Percentiles rank a stretch among this genome's conserved stretches.
Conservation (phyloP, 2,888 invertebrate genomes). For the Hyposoter didymator region DNA sequence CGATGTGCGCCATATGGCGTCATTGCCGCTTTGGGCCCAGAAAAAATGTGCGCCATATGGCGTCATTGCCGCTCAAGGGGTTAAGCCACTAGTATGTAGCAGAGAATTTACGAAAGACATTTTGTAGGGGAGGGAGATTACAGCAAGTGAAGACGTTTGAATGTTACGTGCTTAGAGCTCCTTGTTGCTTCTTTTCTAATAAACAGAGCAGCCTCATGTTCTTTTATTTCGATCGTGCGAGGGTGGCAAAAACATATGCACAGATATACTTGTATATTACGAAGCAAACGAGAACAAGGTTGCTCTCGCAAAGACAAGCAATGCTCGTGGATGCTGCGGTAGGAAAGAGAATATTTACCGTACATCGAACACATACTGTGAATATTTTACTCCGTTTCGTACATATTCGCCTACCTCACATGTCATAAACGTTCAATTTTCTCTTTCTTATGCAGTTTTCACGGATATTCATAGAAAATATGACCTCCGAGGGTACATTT, state of each 20-base stretch:
- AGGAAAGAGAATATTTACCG: slow-evolving; percentile 28
- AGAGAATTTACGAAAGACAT: slow-evolving; percentile 15
- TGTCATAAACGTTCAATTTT: not conserved
- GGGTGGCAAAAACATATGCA: slow-evolving; percentile 22
- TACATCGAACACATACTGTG: not conserved
- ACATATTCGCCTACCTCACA: not conserved
- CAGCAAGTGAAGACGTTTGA: slow-evolving; percentile 24
- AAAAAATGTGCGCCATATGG: too few species aligned
- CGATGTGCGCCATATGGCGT: too few species aligned
- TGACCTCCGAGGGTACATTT: not conserved
- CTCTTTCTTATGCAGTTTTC: not conserved
- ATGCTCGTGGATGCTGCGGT: slow-evolving; percentile 13
- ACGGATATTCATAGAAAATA: not conserved
- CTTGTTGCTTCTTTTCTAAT: slow-evolving; percentile 21
- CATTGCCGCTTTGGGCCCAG: too few species aligned
- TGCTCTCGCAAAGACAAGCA: slow-evolving; percentile 42
- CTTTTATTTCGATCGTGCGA: slow-evolving; percentile 27
- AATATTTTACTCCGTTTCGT: too few species aligned
- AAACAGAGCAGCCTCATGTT: slow-evolving; percentile 3
- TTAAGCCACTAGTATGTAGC: slow-evolving; percentile 35
- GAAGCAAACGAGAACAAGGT: slow-evolving; percentile 29
- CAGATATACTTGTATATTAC: not conserved
- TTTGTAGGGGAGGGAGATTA: slow-evolving; percentile 19
- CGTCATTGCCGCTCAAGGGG: too few species aligned
- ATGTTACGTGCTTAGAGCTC: slow-evolving; percentile 1